Base-by-base conservation (phyloP, 2,888 invertebrate species). In the Euplagia quadripunctaria region DNA sequence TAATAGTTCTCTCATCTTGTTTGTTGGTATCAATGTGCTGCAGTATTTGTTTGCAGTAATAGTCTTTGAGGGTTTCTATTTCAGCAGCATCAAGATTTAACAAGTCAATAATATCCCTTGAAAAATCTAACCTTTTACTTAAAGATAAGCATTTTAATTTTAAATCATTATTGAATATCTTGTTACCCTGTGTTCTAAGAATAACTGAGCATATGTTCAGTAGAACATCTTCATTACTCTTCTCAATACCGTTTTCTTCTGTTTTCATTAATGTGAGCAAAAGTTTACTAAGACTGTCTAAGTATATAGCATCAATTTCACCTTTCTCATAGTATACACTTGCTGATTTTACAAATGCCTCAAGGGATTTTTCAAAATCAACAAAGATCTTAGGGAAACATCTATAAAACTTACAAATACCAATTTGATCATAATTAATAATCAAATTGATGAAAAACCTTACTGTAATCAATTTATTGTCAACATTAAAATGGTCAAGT, bases 401-500 rank as follows among this genome's bases (percentile, higher is more conserved):
- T 41, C 82, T 76, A 43, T 84, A 76, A 76, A 94, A 94, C 70
- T 82, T 89, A 52, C 82, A 78, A 46, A 93, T 83, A 7, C 91
- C 87, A 67, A 86, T 81, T 81, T 89, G 79, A 75, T 91, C 87
- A 78, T 89, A 91, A 77, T 93, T 93, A n/a, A 46, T 80, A 14
- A 94, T 90, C 31, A 96, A 81, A 73, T 88, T 86, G 31, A 87
- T 79, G 78, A 93, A 96, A 82, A 96, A 96, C 58, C 86, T 89
- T 1, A 96, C 77, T 41, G 90, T 86, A 31, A 76, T 74, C 17
- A 93, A 79, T 85, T 96, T 96, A 41, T 96, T 73, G 82, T 94
- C 91, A n/a, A 90, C 79, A 84, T 90, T 91, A 75, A 88, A 94
- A 79, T 92, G 81, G 79, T 95, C 91, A 12, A 96, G 80, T 77